Evolutionary conservation across 2,113 vertebrate genomes (phyloP).

Genomic region (Phyllostomus discolor): DNA sequence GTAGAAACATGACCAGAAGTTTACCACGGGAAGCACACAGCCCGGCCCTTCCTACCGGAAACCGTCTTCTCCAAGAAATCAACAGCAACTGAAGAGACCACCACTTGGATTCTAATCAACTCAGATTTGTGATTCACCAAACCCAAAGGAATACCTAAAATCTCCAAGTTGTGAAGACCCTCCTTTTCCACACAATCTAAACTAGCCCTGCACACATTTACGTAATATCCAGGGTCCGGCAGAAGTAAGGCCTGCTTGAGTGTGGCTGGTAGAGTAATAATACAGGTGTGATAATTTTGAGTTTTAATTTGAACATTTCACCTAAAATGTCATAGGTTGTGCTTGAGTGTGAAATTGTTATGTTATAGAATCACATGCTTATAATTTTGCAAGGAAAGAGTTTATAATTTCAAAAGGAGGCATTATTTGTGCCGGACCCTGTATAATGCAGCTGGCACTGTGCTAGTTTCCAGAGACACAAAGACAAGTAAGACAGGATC

Average conservation of each 20-base stretch:
- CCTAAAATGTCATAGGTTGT: no score
- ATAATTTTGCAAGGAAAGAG: no score
- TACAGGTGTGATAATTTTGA: no score
- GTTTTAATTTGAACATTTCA: no score
- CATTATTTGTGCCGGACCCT: no score
- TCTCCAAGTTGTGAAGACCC: background rate
- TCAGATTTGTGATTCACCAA: conserved; percentile 6
- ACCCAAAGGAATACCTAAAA: background rate
- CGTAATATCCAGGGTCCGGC: background rate
- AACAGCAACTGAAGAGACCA: background rate
- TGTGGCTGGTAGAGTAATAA: no score
- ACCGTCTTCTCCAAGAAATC: conserved; percentile 42
- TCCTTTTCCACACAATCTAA: background rate
- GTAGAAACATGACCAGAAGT: conserved; percentile 52
- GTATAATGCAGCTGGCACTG: background rate
- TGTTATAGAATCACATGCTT: no score
- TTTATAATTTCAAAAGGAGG: no score
- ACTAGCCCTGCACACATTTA: background rate
- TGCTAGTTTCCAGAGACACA: background rate
- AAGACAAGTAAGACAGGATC: background rate
- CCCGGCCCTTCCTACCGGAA: background rate
- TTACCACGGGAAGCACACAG: conserved; percentile 11
- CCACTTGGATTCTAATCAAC: background rate
- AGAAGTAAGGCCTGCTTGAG: no score
- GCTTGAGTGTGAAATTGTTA: no score